Conservation (phyloP, 2,797 vertebrate genomes). For the Anguilla megastoma region DNA sequence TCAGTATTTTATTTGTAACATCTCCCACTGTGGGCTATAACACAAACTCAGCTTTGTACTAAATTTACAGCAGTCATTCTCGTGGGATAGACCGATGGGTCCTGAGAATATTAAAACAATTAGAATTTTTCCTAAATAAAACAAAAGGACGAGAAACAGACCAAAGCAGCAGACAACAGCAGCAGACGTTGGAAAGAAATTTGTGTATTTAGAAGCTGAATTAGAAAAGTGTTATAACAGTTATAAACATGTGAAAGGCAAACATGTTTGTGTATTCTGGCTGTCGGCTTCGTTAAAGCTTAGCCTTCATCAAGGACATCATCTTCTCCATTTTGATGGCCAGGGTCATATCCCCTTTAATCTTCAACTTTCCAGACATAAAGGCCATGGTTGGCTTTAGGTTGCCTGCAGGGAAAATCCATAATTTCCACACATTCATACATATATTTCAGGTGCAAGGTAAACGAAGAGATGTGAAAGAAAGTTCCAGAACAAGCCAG, state of each 20-base stretch:
- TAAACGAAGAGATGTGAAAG: not conserved
- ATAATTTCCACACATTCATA: conserved; percentile 1
- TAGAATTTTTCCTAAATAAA: not conserved
- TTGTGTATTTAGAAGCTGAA: conserved; percentile 25
- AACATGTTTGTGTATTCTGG: conserved; percentile 14
- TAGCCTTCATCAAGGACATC: conserved; percentile 75
- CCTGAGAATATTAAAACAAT: not conserved
- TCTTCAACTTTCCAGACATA: conserved; percentile 79
- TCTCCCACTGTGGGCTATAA: not conserved
- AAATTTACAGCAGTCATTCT: not conserved
- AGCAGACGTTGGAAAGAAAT: not conserved
- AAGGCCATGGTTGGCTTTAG: conserved; percentile 88
- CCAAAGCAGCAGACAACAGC: not conserved
- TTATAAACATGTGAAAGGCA: not conserved
- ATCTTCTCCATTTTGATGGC: conserved; percentile 82
- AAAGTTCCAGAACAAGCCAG: not conserved
- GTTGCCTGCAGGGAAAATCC: conserved; percentile 74
- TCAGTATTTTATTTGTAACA: not conserved
- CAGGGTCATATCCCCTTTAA: conserved; percentile 83
- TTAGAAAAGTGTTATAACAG: not conserved
- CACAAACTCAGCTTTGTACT: not conserved
- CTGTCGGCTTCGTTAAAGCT: conserved; percentile 66
- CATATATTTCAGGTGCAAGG: not conserved
- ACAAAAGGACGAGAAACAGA: not conserved
- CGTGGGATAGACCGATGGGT: not conserved